A percentile compares a stretch with the other conserved stretches of the same genome.
Evolutionary conservation across 1,140 invertebrate genomes (phyloP).

Genomic region (Halotydeus destructor): DNA sequence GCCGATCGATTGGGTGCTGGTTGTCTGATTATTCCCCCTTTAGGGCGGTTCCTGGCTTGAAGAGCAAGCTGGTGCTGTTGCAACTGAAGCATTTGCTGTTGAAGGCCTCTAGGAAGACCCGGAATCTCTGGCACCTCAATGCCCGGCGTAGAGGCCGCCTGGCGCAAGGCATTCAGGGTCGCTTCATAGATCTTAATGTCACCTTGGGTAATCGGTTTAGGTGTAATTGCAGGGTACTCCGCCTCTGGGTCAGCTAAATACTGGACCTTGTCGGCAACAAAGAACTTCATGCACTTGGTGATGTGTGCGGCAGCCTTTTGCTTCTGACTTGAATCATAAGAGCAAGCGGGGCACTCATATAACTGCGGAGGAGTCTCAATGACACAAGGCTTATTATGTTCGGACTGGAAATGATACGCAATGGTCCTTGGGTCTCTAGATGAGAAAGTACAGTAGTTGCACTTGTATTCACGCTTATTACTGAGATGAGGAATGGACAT

Average conservation of each 20-base stretch:
- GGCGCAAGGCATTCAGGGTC: constrained; percentile 13
- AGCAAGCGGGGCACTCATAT: constrained; percentile 79
- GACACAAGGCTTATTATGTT: constrained; percentile 57
- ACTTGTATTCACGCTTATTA: constrained; percentile 37
- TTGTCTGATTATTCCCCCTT: not conserved
- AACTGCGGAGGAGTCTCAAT: constrained; percentile 61
- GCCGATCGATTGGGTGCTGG: not conserved
- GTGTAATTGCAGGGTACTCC: constrained; percentile 55
- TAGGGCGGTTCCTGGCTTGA: not conserved
- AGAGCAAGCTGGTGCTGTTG: constrained; percentile 12
- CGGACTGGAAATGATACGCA: constrained; percentile 68
- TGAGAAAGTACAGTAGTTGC: constrained; percentile 64
- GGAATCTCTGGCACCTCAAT: constrained; percentile 10
- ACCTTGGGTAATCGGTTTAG: constrained; percentile 25
- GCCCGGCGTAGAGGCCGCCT: constrained; percentile 10
- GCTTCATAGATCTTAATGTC: constrained; percentile 21
- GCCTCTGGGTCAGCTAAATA: constrained; percentile 67
- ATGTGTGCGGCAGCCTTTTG: constrained; percentile 72
- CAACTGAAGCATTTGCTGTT: constrained; percentile 12
- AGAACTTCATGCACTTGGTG: constrained; percentile 71
- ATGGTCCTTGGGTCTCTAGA: constrained; percentile 66
- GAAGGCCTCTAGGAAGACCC: constrained; percentile 11
- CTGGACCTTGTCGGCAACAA: constrained; percentile 60
- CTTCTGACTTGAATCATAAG: constrained; percentile 82
- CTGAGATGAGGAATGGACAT: constrained; percentile 78